Percentiles rank a stretch among this genome's conserved stretches.
phyloP scores from a whole-genome alignment of 37 sponge, comb jelly and placozoan species.

The Cliona cf. orientalis region DNA sequence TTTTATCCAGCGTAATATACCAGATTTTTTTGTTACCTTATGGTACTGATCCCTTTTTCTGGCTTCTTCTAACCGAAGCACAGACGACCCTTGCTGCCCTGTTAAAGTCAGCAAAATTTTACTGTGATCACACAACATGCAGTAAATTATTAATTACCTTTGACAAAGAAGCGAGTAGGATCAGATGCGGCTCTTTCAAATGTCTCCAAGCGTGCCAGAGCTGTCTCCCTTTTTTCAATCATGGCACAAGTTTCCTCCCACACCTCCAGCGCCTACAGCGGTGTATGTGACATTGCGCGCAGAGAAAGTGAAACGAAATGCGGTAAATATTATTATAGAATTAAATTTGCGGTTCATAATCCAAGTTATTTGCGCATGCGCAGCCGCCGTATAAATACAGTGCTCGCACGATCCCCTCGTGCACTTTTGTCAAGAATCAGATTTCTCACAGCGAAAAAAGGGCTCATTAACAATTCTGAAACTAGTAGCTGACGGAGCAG shows the following conservation, averaged over 20 bases:
- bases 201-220: conserved; percentile 54
- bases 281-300: neutral
- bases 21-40: conserved; percentile 28
- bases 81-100: conserved; percentile 63
- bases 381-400: too few species aligned
- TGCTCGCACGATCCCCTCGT: too few species aligned
- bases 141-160: conserved; percentile 28
- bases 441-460: too few species aligned
- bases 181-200: conserved; percentile 89
- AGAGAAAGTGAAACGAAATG: too few species aligned
- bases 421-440: too few species aligned
- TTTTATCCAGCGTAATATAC: neutral
- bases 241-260: conserved; percentile 79
- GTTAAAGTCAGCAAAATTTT: neutral
- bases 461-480: too few species aligned
- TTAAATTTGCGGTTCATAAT: too few species aligned
- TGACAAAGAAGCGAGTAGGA: conserved; percentile 85
- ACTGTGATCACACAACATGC: neutral
- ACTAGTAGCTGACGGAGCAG: too few species aligned
- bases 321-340: too few species aligned
- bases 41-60: conserved; percentile 64
- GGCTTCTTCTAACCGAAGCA: conserved; percentile 75
- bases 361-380: too few species aligned
- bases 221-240: conserved; percentile 69
- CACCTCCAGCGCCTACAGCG: conserved; percentile 60